Evolutionary conservation across 2,113 vertebrate species (phyloP).

Genomic region (Dicrurus megarhynchus): DNA sequence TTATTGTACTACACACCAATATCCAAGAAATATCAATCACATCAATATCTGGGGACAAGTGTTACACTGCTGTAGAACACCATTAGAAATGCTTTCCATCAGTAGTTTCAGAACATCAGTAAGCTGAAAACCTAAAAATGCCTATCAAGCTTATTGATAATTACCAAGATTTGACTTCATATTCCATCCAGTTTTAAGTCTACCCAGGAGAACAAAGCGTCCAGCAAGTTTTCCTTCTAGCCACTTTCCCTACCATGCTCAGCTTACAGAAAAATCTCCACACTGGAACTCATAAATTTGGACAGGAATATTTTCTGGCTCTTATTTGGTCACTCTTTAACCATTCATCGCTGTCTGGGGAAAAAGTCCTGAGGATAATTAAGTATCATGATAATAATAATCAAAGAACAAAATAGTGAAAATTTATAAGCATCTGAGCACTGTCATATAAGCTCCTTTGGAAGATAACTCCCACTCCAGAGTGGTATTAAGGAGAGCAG

Average conservation of each 20-base stretch:
- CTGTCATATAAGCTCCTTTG: conserved; percentile 19
- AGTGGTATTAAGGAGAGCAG: conserved; percentile 36
- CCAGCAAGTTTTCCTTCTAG: background rate
- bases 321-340: background rate
- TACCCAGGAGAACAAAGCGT: background rate
- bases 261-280: background rate
- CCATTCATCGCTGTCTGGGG: background rate
- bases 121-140: background rate
- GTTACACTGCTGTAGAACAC: background rate
- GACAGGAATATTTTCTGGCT: background rate
- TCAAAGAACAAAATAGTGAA: background rate
- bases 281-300: background rate
- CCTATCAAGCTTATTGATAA: background rate
- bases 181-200: background rate
- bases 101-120: background rate
- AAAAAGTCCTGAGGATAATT: background rate
- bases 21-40: background rate
- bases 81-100: background rate
- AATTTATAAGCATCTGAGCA: background rate
- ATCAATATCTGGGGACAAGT: background rate
- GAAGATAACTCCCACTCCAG: background rate
- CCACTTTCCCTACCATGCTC: background rate
- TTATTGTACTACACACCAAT: background rate
- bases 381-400: background rate
- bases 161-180: background rate